Percentiles rank a stretch among this genome's conserved stretches.
These are phyloP conservation scores for Benitochromis conjunctus DNA, from an alignment of 2,113 vertebrate species.

Conservation along the genomic window DNA sequence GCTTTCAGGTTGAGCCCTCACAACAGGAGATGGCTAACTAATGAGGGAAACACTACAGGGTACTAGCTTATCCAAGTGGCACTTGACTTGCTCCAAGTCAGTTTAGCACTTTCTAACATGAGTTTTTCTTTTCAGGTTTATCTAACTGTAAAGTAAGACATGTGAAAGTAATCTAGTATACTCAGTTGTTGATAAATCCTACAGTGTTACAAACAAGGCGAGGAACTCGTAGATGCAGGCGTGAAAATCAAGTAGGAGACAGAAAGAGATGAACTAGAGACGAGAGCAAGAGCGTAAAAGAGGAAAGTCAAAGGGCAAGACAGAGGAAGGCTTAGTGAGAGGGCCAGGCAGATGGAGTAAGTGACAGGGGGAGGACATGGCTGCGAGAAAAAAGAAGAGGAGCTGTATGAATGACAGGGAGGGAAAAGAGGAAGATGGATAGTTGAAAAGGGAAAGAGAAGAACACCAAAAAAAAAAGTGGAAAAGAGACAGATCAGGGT, in stretches of 20 bases:
- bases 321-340: neutral
- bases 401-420: neutral
- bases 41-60: neutral
- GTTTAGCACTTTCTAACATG: neutral
- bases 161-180: neutral
- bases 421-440: neutral
- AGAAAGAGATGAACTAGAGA: neutral
- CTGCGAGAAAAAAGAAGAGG: neutral
- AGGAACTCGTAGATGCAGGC: neutral
- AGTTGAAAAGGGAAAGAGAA: neutral
- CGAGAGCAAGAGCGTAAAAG: neutral
- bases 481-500: neutral
- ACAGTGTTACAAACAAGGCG: neutral
- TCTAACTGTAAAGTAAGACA: neutral
- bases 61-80: neutral
- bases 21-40: neutral
- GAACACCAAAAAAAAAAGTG: neutral
- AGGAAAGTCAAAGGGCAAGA: neutral
- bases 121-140: neutral
- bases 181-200: neutral
- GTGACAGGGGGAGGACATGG: neutral
- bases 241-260: neutral
- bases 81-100: neutral
- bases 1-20: rapidly evolving
- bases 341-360: neutral